Conservation (phyloP, 2,888 invertebrate species). For the Rapana venosa region DNA sequence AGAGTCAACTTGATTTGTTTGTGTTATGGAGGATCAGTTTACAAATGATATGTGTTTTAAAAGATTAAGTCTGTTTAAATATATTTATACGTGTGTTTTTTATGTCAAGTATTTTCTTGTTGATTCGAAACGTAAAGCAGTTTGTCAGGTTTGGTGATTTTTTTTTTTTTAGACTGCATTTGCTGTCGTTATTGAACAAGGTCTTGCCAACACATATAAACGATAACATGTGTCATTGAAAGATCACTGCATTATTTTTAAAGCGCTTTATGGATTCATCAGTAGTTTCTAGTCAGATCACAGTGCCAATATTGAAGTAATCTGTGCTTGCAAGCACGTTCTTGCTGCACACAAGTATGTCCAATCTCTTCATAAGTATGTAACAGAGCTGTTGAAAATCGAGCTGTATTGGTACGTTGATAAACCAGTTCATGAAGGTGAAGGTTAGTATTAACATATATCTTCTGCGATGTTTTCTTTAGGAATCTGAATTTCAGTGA, state of each 20-base stretch:
- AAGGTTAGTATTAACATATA: background rate
- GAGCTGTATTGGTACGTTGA: no score
- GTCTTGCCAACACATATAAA: background rate
- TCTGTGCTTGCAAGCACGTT: background rate
- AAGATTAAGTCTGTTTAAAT: no score
- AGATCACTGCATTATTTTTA: background rate
- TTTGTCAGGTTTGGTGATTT: no score
- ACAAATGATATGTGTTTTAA: no score
- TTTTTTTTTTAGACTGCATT: background rate
- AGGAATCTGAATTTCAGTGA: background rate
- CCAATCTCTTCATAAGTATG: no score
- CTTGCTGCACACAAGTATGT: background rate
- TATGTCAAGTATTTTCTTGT: no score
- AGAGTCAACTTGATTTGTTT: no score
- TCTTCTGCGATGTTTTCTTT: background rate
- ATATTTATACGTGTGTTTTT: no score
- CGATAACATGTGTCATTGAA: background rate
- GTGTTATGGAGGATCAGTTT: no score
- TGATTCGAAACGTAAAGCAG: no score
- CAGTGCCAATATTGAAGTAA: background rate
- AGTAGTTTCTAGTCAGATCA: slow-evolving; percentile 26
- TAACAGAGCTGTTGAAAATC: no score
- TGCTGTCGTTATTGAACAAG: background rate
- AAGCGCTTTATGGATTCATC: background rate
- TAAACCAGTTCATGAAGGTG: background rate